Base-by-base conservation (phyloP, 2,797 vertebrate species). In the Squalus acanthias region DNA sequence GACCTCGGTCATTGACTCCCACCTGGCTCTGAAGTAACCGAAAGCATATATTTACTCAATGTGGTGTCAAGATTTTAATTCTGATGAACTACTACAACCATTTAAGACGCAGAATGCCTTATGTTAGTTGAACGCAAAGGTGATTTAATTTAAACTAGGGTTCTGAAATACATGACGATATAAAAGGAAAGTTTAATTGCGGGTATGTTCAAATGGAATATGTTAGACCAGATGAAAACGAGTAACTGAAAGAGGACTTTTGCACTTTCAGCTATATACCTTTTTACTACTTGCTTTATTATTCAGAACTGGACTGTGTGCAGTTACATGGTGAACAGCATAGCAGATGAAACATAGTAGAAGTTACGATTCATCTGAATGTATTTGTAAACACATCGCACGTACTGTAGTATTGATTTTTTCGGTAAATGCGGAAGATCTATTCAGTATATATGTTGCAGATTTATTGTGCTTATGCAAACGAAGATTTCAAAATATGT, bases 21-120 rank as follows among this genome's bases (percentile, higher is more conserved):
- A 95, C 26, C 94, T 95, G 70, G 4, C 70, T 95, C 70, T 95
- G 53, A 95, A 57, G 26, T 76, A n/a, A 53, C 26, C 63, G n/a
- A 69, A 5, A 69, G 91, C n/a, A n/a, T 17, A 74, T 72, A 95
- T 72, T 74, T 74, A 95, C 70, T 95, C 53, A n/a, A n/a, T 74
- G 12, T 33, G 70, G 94, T 95, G 46, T 57, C 69, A 74, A n/a
- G 60, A n/a, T 95, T 72, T 95, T 57, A 57, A 57, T 46, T 93
- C 65, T 93, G 91, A 46, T 46, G 91, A 39, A 39, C 63, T 69
- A 12, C 88, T 29, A 13, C 91, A 69, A 91, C 12, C 12, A 63
- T 91, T 91, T 88, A 63, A 89, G 9, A 50, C 50, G 76, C 10
- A 12, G 76, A 85, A 60, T 33, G 87, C 53, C 57, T 89, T 33